Conservation (phyloP, 2,797 vertebrate species). For the Cyclopterus lumpus region DNA sequence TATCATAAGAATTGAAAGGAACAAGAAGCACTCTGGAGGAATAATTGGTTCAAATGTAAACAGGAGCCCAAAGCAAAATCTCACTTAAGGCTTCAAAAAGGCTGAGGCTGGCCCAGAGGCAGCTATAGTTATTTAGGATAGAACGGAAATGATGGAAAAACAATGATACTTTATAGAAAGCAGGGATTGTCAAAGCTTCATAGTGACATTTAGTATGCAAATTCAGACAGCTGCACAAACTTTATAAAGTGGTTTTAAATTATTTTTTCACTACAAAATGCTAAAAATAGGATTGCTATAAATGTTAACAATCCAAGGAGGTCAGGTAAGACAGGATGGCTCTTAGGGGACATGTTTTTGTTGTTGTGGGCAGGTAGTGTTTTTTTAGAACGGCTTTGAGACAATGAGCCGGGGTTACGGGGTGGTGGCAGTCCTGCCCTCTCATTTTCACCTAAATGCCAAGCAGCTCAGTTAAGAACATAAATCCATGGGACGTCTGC, state of each 20-base stretch:
- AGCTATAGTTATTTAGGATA: background rate
- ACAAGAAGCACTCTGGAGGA: background rate
- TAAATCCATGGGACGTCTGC: conserved; percentile 8
- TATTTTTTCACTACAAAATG: conserved; percentile 2
- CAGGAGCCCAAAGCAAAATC: conserved; percentile 3
- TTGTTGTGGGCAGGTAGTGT: conserved; percentile 23
- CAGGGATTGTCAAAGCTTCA: background rate
- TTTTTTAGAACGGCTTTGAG: conserved; percentile 26
- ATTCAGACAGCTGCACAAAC: conserved; percentile 15
- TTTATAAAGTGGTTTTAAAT: conserved; percentile 22
- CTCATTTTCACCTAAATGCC: conserved; percentile 45
- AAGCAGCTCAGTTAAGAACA: conserved; percentile 19
- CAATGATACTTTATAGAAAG: conserved; percentile 1
- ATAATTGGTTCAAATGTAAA: background rate
- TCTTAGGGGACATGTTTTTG: background rate
- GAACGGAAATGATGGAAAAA: conserved; percentile 2
- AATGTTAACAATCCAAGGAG: conserved; percentile 42
- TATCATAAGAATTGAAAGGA: background rate
- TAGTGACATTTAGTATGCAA: conserved; percentile 25
- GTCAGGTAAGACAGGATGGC: conserved; percentile 19
- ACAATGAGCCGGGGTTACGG: conserved; percentile 16
- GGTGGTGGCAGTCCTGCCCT: background rate
- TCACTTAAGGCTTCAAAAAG: background rate
- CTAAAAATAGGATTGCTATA: conserved; percentile 47
- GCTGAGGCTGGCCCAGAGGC: background rate